Conservation (phyloP, 2,797 vertebrate genomes). For the Lithobates pipiens region DNA sequence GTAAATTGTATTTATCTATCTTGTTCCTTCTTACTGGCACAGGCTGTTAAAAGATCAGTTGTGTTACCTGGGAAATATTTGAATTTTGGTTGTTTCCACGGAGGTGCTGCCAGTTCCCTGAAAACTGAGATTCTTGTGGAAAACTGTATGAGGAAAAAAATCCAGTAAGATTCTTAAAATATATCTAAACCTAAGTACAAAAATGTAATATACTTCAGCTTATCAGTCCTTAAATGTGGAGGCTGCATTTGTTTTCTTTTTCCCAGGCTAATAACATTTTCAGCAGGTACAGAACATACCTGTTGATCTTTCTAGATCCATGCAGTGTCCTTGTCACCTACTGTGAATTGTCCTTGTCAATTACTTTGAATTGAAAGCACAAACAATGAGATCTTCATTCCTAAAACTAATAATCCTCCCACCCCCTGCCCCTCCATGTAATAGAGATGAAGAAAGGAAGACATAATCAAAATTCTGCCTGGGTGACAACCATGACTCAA, state of each 20-base stretch:
- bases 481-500: no score
- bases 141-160: not conserved
- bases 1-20: not conserved
- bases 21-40: not conserved
- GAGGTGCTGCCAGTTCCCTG: not conserved
- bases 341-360: not conserved
- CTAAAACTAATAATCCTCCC: no score
- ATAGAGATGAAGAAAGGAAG: no score
- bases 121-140: not conserved
- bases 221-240: no score
- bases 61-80: not conserved
- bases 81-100: not conserved
- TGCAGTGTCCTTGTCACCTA: no score
- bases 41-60: not conserved
- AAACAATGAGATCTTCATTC: no score
- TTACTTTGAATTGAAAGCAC: no score
- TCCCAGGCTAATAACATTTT: not conserved
- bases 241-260: not conserved
- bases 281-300: not conserved
- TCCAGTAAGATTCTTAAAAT: not conserved
- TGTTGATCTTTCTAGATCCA: not conserved
- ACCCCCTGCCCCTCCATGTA: no score
- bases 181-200: not conserved
- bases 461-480: no score
- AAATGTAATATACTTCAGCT: not conserved